A percentile compares a stretch with the other conserved stretches of the same genome.
These are phyloP conservation scores for Chelonoidis abingdonii DNA, from an alignment of 2,113 vertebrate genomes.

Conservation along the genomic window DNA sequence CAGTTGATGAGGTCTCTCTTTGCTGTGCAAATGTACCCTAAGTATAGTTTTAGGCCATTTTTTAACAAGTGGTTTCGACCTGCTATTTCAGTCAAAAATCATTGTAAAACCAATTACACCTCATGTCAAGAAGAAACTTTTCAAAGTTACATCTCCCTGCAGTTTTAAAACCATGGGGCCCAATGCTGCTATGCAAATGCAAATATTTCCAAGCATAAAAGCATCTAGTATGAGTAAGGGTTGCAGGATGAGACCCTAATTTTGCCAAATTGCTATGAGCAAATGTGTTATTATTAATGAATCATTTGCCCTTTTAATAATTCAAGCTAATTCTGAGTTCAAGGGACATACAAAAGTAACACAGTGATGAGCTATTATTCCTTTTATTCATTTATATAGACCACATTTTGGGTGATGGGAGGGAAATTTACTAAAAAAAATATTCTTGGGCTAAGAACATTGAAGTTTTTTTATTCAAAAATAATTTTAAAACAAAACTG, in stretches of 20 bases:
- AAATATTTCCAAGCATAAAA: background rate
- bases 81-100: conserved; percentile 26
- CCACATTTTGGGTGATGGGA: background rate
- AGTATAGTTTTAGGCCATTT: background rate
- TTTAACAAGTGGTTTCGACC: conserved; percentile 1
- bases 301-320: conserved; percentile 40
- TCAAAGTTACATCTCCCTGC: conserved; percentile 18
- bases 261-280: background rate
- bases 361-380: conserved; percentile 11
- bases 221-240: background rate
- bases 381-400: background rate
- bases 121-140: conserved; percentile 36
- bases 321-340: background rate
- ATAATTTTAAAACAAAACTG: conserved; percentile 53
- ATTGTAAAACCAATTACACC: conserved; percentile 32
- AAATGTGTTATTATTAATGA: conserved; percentile 30
- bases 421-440: background rate
- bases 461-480: background rate
- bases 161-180: background rate
- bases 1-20: no score
- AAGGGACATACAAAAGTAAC: conserved; percentile 37
- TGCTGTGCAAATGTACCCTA: background rate
- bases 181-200: background rate
- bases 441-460: background rate
- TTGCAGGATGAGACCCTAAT: background rate